Evolutionary conservation across 2,888 invertebrate genomes (phyloP).

Genomic region (Nomada lathburiana): DNA sequence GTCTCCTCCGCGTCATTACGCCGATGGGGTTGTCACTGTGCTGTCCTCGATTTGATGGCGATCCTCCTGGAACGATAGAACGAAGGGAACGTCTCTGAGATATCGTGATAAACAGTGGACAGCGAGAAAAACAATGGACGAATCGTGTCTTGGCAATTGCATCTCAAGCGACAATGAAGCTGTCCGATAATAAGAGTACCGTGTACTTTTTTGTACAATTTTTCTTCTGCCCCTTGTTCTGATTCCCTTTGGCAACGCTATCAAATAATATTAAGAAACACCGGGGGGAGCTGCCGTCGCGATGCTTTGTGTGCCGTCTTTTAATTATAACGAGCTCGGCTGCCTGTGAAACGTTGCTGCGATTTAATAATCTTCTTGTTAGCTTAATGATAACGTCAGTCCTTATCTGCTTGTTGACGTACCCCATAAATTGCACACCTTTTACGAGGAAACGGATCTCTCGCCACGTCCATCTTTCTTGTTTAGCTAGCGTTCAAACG

Average conservation of each 20-base stretch:
- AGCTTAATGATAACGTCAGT: conserved; percentile 46
- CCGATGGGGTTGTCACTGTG: conserved; percentile 59
- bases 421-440: conserved; percentile 4
- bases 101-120: background rate
- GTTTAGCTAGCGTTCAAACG: background rate
- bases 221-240: conserved; percentile 1
- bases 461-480: background rate
- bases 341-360: conserved; percentile 9
- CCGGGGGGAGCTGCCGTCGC: conserved; percentile 25
- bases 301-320: conserved; percentile 25
- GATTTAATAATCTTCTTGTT: conserved; percentile 55
- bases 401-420: conserved; percentile 13
- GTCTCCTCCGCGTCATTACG: conserved; percentile 64
- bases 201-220: conserved; percentile 11
- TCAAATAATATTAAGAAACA: conserved; percentile 48
- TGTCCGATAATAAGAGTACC: conserved; percentile 23
- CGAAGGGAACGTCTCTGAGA: background rate
- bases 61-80: conserved; percentile 65
- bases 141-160: conserved; percentile 11
- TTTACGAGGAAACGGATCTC: no score
- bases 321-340: conserved; percentile 51
- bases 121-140: no score
- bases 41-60: conserved; percentile 9
- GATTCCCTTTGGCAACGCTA: conserved; percentile 23
- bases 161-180: conserved; percentile 40